phyloP scores from a whole-genome alignment of 2,888 invertebrate species.

The Dioctria linearis region DNA sequence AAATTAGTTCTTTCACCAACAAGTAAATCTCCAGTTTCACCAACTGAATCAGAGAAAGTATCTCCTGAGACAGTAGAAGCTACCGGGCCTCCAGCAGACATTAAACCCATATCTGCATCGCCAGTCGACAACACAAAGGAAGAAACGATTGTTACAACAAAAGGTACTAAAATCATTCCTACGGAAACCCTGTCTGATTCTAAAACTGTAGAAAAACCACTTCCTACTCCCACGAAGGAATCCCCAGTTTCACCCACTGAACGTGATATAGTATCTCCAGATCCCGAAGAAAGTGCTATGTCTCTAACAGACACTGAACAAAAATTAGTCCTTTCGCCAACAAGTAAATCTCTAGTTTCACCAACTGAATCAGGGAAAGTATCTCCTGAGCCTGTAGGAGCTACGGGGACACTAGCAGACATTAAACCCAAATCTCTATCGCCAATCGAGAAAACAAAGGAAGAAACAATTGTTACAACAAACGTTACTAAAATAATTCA shows the following conservation, averaged over 20 bases:
- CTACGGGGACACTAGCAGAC: neutral
- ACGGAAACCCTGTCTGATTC: too few species aligned
- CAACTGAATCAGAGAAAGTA: too few species aligned
- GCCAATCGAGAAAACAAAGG: too few species aligned
- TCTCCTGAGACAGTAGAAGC: too few species aligned
- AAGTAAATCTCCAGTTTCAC: too few species aligned
- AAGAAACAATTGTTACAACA: too few species aligned
- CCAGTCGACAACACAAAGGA: neutral
- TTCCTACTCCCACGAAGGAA: neutral
- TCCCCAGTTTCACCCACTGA: neutral
- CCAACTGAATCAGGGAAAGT: neutral
- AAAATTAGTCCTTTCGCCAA: neutral
- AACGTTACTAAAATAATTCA: neutral
- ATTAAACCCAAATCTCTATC: too few species aligned
- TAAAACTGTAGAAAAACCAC: too few species aligned
- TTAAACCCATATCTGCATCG: neutral
- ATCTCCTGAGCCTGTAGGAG: neutral
- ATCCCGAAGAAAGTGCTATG: neutral
- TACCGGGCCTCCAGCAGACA: neutral
- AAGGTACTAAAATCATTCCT: neutral
- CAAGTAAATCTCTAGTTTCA: too few species aligned
- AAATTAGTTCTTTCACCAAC: neutral
- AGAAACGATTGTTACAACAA: neutral
- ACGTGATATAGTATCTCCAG: neutral
- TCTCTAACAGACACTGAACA: neutral